phyloP scores from a whole-genome alignment of 2,888 invertebrate species.

The Lepidochrysops patricia region DNA sequence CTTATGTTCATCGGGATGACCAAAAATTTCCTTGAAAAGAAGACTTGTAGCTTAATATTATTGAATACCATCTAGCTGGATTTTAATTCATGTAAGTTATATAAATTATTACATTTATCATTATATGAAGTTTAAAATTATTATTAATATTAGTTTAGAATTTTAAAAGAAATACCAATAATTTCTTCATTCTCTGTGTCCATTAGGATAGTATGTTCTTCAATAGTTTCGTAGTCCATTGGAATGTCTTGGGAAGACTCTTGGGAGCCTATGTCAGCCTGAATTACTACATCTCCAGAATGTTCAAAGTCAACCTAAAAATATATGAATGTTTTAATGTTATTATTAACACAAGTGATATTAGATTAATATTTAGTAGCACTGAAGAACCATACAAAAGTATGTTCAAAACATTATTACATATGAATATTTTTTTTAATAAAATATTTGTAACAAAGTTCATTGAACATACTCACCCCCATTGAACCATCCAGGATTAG shows the following conservation, averaged over 20 bases:
- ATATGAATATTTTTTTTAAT: not conserved
- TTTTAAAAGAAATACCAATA: conserved; percentile 43
- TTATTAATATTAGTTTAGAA: too few relatives aligned
- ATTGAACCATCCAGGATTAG: conserved; percentile 55
- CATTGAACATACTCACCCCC: conserved; percentile 42
- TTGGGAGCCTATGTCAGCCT: conserved; percentile 48
- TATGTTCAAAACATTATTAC: not conserved
- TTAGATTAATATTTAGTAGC: too few relatives aligned
- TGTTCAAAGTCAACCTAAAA: conserved; percentile 60
- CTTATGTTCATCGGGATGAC: too few relatives aligned
- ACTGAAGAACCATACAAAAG: not conserved
- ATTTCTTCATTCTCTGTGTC: conserved; percentile 61
- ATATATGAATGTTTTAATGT: not conserved
- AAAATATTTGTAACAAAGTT: not conserved
- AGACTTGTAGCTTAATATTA: too few relatives aligned
- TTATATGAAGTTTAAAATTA: too few relatives aligned
- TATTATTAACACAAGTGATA: not conserved
- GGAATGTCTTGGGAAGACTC: conserved; percentile 37
- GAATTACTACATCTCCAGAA: conserved; percentile 43
- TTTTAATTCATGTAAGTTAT: not conserved
- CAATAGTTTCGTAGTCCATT: conserved; percentile 58
- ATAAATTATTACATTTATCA: too few relatives aligned
- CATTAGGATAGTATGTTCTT: conserved; percentile 55
- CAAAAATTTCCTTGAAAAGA: not conserved
- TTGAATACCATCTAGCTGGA: too few relatives aligned